Conservation (phyloP, 1,140 invertebrate species). For the Pissodes strobi region DNA sequence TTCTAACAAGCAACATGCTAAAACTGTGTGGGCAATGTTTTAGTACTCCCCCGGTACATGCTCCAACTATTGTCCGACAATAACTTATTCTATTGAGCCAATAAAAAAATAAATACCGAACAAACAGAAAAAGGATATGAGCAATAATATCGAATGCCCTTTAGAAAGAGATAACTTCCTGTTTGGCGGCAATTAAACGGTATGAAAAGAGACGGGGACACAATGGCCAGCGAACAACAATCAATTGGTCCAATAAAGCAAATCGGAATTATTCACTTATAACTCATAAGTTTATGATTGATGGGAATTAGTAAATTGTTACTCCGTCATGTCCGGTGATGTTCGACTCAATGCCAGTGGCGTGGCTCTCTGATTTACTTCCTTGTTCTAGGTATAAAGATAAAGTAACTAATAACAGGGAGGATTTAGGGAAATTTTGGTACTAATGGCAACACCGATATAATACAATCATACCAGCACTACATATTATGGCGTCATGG, state of each 20-base stretch:
- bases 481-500: too few relatives aligned
- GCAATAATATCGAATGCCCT: conserved; percentile 50
- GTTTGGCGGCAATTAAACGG: conserved; percentile 37
- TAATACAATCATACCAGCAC: too few relatives aligned
- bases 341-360: too few relatives aligned
- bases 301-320: conserved; percentile 54
- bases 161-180: conserved; percentile 44
- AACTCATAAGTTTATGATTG: conserved; percentile 55
- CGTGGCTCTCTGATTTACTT: too few relatives aligned
- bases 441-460: too few relatives aligned
- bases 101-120: conserved; percentile 32
- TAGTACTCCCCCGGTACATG: background rate
- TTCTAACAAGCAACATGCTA: too few relatives aligned
- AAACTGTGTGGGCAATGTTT: too few relatives aligned
- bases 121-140: conserved; percentile 49
- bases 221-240: conserved; percentile 46
- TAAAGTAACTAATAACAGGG: too few relatives aligned
- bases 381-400: too few relatives aligned
- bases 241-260: conserved; percentile 51
- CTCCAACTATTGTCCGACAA: conserved; percentile 18
- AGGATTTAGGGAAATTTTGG: too few relatives aligned
- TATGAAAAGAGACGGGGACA: conserved; percentile 35
- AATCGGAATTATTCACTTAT: conserved; percentile 50
- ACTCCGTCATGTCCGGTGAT: conserved; percentile 53
- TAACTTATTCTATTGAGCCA: conserved; percentile 31